Base-by-base conservation (phyloP, 2,113 vertebrate species). In the Amphiprion ocellaris region DNA sequence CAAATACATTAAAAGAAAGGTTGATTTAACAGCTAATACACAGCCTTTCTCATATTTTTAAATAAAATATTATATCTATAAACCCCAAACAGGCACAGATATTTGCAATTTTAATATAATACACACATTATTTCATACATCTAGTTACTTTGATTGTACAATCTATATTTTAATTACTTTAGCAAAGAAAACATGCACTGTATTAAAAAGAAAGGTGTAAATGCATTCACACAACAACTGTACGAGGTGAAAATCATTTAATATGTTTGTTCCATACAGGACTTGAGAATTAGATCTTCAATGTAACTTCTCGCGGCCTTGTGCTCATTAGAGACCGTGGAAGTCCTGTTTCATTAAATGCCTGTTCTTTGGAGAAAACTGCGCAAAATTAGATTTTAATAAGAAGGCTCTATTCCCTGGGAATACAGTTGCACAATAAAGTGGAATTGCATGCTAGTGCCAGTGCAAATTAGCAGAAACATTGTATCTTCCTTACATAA, bases 321-420 rank as follows among this genome's bases (percentile, higher is more conserved):
- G 0, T 23, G 49, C 84, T 94, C 90, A 91, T 94, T 90, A 87
- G 81, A 82, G 80, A 84, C 61, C 33, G 0, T 9, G 33, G 63
- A 55, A 39, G 67, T 88, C 23, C 79, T 70, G 69, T 84, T 90
- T 89, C 81, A 89, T 92, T 92, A 92, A 90, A 89, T 69, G 69
- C 64, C 73, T 68, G 64, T 83, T 82, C 89, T 92, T 85, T 79
- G 77, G 86, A 87, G 86, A 81, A 85, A 86, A 83, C 47, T 26
- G 60, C 82, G 77, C 69, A 73, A 67, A 87, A 91, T 87, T 59
- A 76, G 78, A 87, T 88, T 93, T 92, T 91, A 90, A 93, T 91
- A 90, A 88, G 82, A 72, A 16, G 61, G 82, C 41, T 69, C 50
- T 81, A 62, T 83, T 88, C 83, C 82, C 55, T 55, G 37, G 82